Evolutionary conservation across 64 coral and sea anemone genomes (phyloP).

Genomic region (Montipora sp.): DNA sequence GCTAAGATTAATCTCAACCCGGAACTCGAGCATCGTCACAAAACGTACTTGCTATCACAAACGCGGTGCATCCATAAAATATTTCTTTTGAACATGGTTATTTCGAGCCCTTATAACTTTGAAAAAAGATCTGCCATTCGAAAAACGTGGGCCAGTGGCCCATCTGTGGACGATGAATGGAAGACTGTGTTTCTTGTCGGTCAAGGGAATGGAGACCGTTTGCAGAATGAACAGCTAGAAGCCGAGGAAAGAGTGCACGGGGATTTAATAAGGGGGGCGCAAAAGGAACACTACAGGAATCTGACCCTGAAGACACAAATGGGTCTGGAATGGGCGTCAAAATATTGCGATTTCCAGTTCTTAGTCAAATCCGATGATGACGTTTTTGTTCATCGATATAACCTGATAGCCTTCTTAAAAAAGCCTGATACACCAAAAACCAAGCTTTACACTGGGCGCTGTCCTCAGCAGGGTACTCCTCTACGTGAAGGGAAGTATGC

Average conservation of each 20-base stretch:
- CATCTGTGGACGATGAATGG: not conserved
- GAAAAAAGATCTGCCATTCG: not conserved
- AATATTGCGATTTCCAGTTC: constrained; percentile 13
- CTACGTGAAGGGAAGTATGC: not conserved
- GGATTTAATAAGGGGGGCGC: not conserved
- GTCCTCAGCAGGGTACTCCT: too few species aligned
- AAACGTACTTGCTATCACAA: not conserved
- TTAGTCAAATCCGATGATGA: constrained; percentile 40
- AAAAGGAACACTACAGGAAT: not conserved
- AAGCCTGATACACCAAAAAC: not conserved
- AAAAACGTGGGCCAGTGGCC: not conserved
- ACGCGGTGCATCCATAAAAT: not conserved
- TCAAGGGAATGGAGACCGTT: not conserved
- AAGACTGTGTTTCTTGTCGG: not conserved
- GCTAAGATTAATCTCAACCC: too few species aligned
- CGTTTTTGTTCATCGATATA: constrained; percentile 2
- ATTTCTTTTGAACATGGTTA: not conserved
- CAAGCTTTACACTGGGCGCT: not conserved
- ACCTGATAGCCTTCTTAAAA: not conserved
- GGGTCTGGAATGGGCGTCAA: constrained; percentile 13
- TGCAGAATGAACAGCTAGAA: not conserved
- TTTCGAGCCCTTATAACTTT: not conserved
- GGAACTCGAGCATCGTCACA: not conserved
- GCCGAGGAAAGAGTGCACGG: not conserved
- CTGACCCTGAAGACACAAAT: not conserved